Evolutionary conservation across 1,140 invertebrate species (phyloP), one percentile per base, ranked within the genome.

Genomic region (Alviniconcha marisindica): DNA sequence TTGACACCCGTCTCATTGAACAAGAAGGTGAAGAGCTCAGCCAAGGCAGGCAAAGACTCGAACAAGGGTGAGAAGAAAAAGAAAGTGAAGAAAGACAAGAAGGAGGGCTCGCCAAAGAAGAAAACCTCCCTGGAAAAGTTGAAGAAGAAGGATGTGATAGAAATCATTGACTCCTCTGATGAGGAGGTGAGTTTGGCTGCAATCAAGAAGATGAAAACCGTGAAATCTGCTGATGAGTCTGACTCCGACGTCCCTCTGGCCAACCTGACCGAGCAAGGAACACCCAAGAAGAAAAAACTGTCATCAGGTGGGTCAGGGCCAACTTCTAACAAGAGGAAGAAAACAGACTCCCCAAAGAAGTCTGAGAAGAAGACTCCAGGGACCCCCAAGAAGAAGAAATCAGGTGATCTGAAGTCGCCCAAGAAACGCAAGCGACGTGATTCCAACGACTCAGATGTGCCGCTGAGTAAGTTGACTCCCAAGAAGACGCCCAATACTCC

Each of bases 161-260:
- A 38, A 12, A 81, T 85, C 63, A 28, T 36, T 66, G 36, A 85
- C 21, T 81, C 82, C 66, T 83, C 82, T 3, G 85, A 83, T 12
- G 83, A 82, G 31, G 79, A 76, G 28, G 71, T 84, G 24, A 44
- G 77, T 14, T 54, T 80, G 36, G 76, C 80, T 7, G 77, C 66
- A 54, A 83, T 85, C 44, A 85, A 74, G 63, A 60, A 71, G 36
- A 81, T 33, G 73, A 85, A 56, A 76, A 69, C 36, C 38, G 74
- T 28, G 60, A 85, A 78, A 78, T 74, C 21, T 33, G 66, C 80
- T 10, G 76, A 56, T 28, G 87, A 85, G 77, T 87, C 87, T 36
- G 88, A 89, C 42, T 84, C 80, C 14, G 89, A 90, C 79, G 73
- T 86, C 38, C 87, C 89, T 42, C 76, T 90, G 48, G 79, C 82